Conservation (phyloP, 1,140 invertebrate species). For the Drosophila novamexicana region DNA sequence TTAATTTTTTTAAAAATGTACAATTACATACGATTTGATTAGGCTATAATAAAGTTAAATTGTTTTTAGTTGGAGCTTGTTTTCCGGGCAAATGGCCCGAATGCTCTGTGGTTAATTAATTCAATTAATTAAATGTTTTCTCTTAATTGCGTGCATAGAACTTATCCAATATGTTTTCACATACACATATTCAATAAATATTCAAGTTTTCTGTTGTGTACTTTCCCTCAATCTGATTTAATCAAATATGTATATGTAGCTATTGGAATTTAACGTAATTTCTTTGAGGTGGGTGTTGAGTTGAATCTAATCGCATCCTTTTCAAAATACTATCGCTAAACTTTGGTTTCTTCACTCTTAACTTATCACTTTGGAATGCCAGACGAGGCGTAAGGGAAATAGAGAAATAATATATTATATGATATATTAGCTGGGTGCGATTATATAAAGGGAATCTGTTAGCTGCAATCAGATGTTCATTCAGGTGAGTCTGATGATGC, state of each 20-base stretch:
- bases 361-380: constrained; percentile 63
- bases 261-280: constrained; percentile 45
- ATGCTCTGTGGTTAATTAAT: constrained; percentile 41
- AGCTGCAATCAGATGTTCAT: constrained; percentile 29
- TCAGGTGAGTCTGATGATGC: constrained; percentile 74
- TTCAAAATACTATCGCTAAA: constrained; percentile 13
- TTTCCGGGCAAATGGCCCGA: constrained; percentile 1
- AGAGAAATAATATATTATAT: not conserved
- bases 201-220: constrained; percentile 32
- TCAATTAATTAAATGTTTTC: constrained; percentile 41
- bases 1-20: constrained; percentile 59
- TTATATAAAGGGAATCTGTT: not conserved
- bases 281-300: constrained; percentile 38
- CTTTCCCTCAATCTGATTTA: constrained; percentile 64
- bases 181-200: constrained; percentile 31
- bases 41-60: constrained; percentile 61
- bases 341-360: constrained; percentile 16
- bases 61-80: constrained; percentile 24
- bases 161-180: constrained; percentile 35
- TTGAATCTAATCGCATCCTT: constrained; percentile 24
- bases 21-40: constrained; percentile 65
- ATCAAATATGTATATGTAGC: constrained; percentile 71
- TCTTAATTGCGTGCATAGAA: constrained; percentile 31
- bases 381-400: not conserved
- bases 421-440: not conserved